Conservation (phyloP, 2,888 invertebrate species). For the Nineta flava region DNA sequence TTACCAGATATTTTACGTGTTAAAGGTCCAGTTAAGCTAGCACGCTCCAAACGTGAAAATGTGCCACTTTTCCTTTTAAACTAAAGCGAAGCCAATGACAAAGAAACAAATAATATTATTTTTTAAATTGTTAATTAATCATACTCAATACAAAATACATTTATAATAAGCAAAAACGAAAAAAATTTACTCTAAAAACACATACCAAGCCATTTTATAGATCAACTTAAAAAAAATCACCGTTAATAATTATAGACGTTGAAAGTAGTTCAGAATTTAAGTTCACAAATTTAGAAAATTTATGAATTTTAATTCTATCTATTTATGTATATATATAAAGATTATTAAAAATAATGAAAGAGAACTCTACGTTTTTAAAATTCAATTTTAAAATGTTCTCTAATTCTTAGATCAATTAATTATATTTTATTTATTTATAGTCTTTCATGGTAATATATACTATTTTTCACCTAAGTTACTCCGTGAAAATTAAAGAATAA, state of each 20-base stretch:
- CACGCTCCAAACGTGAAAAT: constrained; percentile 47
- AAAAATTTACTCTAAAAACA: not conserved
- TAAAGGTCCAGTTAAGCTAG: constrained; percentile 43
- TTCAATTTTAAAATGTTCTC: no score
- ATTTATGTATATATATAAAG: no score
- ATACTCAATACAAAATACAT: not conserved
- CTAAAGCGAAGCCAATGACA: constrained; percentile 20
- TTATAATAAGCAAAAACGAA: not conserved
- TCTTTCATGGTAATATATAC: no score
- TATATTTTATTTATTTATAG: no score
- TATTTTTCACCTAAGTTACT: no score
- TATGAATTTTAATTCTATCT: no score
- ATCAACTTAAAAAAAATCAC: not conserved
- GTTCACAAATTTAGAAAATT: no score
- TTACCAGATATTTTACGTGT: constrained; percentile 42
- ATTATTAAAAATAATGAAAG: no score
- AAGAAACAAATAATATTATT: not conserved
- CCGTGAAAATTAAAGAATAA: no score
- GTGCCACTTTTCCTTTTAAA: constrained; percentile 43
- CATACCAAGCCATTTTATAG: not conserved
- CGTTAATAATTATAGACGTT: not conserved
- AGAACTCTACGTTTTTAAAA: no score
- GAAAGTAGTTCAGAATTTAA: no score
- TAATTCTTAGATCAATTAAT: no score
- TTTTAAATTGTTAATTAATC: not conserved